phyloP scores from a whole-genome alignment of 2,888 invertebrate species.

The Sympetrum striolatum region DNA sequence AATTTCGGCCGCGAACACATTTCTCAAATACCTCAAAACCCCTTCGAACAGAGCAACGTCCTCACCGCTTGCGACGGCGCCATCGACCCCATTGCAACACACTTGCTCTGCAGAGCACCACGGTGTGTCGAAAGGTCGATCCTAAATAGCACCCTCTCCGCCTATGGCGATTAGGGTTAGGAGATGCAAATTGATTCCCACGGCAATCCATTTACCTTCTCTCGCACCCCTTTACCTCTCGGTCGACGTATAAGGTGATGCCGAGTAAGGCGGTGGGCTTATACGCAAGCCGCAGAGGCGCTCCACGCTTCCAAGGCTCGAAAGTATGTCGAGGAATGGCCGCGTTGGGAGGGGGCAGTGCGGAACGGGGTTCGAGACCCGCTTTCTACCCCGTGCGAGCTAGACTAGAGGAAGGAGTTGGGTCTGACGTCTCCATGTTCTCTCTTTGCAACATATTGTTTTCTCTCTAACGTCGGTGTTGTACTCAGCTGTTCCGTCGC shows the following conservation, averaged over 20 bases:
- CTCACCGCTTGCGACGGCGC: background rate
- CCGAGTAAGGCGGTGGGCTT: background rate
- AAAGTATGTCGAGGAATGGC: constrained; percentile 31
- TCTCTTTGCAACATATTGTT: background rate
- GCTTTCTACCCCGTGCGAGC: background rate
- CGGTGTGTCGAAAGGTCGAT: background rate
- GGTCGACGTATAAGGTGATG: background rate
- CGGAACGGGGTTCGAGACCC: background rate
- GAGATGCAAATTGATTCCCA: background rate
- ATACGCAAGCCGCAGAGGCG: background rate
- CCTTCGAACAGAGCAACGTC: background rate
- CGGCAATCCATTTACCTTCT: background rate
- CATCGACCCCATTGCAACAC: background rate
- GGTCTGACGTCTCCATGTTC: background rate
- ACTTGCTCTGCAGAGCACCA: background rate
- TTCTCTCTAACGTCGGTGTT: background rate
- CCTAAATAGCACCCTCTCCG: background rate
- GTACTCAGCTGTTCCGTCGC: background rate
- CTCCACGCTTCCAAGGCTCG: background rate
- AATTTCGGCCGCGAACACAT: too few relatives aligned
- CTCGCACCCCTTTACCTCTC: background rate
- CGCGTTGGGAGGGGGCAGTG: background rate
- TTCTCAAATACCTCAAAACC: too few relatives aligned
- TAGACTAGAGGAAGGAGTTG: background rate
- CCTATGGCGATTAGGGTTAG: constrained; percentile 27